Conservation (phyloP, 2,797 vertebrate genomes). For the Masticophis lateralis region DNA sequence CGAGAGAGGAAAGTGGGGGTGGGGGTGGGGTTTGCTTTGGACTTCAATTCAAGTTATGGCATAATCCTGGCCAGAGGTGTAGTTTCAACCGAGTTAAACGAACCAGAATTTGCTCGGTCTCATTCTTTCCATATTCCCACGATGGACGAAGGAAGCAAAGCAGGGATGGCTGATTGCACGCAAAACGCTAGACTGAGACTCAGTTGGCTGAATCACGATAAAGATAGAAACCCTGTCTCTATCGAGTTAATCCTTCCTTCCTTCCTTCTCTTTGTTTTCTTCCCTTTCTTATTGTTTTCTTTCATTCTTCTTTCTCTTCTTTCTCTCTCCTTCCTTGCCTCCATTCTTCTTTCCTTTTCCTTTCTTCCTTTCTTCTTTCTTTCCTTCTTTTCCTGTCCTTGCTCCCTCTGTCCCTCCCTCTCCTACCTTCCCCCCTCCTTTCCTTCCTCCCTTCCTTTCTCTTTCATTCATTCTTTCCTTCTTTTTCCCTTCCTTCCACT, state of each 20-base stretch:
- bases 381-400: too few species aligned
- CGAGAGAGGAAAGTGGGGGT: neutral
- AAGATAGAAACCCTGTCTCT: neutral
- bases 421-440: too few species aligned
- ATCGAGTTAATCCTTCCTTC: neutral
- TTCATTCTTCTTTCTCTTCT: too few species aligned
- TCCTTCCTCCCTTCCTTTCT: too few species aligned
- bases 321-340: too few species aligned
- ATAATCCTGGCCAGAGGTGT: neutral
- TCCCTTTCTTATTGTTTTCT: too few species aligned
- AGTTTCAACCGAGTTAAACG: neutral
- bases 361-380: rapidly evolving
- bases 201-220: neutral
- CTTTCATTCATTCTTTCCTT: too few species aligned
- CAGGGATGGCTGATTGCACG: neutral
- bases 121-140: neutral
- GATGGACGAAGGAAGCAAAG: neutral
- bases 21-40: too few species aligned
- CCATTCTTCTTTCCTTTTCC: rapidly evolving
- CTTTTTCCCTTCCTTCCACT: too few species aligned
- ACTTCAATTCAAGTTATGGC: too few species aligned
- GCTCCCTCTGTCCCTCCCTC: too few species aligned
- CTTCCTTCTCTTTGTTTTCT: too few species aligned
- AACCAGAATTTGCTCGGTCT: neutral
- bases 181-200: neutral